Conservation (phyloP, 2,888 invertebrate genomes). For the Spatulosminthurus flaviceps region DNA sequence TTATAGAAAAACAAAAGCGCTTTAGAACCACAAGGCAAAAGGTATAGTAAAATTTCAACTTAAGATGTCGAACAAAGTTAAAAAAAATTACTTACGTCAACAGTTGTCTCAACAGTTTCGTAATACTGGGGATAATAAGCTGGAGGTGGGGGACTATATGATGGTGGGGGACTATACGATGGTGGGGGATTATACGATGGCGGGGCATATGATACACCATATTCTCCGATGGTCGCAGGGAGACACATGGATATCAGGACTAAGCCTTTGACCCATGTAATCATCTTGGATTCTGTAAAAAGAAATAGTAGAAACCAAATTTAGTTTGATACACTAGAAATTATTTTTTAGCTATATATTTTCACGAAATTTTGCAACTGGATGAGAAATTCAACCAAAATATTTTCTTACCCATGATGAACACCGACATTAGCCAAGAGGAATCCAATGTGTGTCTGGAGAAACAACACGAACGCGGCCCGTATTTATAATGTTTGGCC, state of each 20-base stretch:
- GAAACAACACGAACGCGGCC: constrained; percentile 43
- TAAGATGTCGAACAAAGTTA: neutral
- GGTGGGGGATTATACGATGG: constrained; percentile 48
- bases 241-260: constrained; percentile 59
- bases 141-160: no score
- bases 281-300: constrained; percentile 55
- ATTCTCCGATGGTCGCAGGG: constrained; percentile 55
- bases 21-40: neutral
- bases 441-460: constrained; percentile 56
- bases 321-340: constrained; percentile 1
- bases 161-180: no score
- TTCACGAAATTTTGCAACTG: neutral
- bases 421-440: constrained; percentile 22
- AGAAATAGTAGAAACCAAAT: constrained; percentile 40
- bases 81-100: constrained; percentile 36
- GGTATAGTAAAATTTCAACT: neutral
- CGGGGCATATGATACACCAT: constrained; percentile 47
- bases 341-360: no score
- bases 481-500: constrained; percentile 57
- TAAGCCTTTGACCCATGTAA: constrained; percentile 52
- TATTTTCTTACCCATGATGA: constrained; percentile 45
- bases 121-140: constrained; percentile 43
- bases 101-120: constrained; percentile 39
- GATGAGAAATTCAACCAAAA: neutral
- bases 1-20: no score